These are phyloP conservation scores for Homarus americanus DNA, from an alignment of 1,140 invertebrate species.

Conservation along the genomic window DNA sequence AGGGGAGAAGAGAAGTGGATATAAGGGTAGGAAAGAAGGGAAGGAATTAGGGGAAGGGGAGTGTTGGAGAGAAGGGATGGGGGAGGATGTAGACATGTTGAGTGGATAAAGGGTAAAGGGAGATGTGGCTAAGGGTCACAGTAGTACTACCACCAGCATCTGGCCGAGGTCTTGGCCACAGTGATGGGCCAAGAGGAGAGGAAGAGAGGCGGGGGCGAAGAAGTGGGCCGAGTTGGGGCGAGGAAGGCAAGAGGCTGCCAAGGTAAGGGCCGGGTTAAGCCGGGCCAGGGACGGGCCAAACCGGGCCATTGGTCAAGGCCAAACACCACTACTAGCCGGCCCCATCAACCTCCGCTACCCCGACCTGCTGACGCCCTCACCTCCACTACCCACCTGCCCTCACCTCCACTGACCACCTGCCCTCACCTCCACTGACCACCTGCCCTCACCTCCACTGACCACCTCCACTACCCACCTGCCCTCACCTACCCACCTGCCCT, in stretches of 20 bases:
- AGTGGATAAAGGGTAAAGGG: too few species aligned
- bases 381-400: too few species aligned
- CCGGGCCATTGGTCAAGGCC: conserved; percentile 14
- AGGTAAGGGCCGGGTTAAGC: not conserved
- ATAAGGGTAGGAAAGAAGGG: not conserved
- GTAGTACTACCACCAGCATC: too few species aligned
- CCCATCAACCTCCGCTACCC: too few species aligned
- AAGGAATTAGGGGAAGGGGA: not conserved
- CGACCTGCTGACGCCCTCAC: too few species aligned
- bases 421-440: too few species aligned
- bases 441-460: too few species aligned
- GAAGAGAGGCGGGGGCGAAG: too few species aligned
- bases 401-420: too few species aligned
- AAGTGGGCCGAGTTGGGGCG: not conserved
- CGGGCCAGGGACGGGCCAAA: not conserved
- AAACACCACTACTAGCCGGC: not conserved
- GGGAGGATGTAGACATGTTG: not conserved
- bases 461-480: too few species aligned
- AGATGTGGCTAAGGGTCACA: too few species aligned
- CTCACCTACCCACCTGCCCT: too few species aligned
- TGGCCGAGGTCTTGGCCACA: not conserved
- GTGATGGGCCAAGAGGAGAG: not conserved
- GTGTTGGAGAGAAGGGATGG: not conserved
- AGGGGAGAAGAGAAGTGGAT: not conserved
- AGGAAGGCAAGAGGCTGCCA: not conserved